These are phyloP conservation scores for Seriola rivoliana DNA, from an alignment of 2,113 vertebrate genomes.

Conservation along the genomic window DNA sequence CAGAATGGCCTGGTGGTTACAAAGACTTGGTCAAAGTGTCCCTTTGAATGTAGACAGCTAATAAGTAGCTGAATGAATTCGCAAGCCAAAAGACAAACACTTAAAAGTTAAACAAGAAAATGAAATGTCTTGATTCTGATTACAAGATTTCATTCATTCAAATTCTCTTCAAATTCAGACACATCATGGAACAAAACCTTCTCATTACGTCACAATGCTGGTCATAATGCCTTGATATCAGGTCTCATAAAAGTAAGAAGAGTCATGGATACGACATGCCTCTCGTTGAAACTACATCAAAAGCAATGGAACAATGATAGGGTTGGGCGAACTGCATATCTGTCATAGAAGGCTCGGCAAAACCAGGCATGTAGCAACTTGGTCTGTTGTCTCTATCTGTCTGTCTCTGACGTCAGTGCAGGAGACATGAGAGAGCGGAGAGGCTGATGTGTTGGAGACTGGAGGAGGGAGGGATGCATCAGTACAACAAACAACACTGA, in stretches of 20 bases:
- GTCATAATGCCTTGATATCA: background rate
- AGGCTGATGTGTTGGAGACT: conserved; percentile 37
- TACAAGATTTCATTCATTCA: background rate
- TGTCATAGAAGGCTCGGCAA: conserved; percentile 51
- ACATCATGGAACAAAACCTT: background rate
- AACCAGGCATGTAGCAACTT: conserved; percentile 69
- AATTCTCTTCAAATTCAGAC: background rate
- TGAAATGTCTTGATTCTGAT: background rate
- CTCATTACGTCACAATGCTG: background rate
- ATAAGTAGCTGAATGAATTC: background rate
- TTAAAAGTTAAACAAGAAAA: background rate
- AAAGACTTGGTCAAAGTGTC: background rate
- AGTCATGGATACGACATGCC: conserved; percentile 11
- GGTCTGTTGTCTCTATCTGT: conserved; percentile 32
- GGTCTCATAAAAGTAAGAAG: background rate
- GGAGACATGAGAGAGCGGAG: conserved; percentile 39
- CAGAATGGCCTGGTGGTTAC: background rate
- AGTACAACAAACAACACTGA: conserved; percentile 35
- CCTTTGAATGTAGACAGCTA: background rate
- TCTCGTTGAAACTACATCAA: conserved; percentile 55
- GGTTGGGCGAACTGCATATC: conserved; percentile 49
- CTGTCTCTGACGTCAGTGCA: conserved; percentile 48
- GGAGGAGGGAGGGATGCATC: conserved; percentile 11
- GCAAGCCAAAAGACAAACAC: background rate
- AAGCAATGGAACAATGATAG: conserved; percentile 56